phyloP scores from a whole-genome alignment of 2,888 invertebrate species.

The Aphrophora alni region DNA sequence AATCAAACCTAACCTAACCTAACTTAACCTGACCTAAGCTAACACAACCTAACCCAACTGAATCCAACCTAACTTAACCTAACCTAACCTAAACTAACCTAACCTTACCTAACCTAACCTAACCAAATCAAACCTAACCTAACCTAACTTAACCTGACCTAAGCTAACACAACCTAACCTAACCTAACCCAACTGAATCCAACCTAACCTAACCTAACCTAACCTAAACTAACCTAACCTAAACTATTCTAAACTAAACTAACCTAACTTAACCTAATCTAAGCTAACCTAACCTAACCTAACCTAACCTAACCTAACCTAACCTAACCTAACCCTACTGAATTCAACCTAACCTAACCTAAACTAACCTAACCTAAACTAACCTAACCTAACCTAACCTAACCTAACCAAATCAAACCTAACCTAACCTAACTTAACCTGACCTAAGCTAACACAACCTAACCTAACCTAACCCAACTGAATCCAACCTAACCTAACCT shows the following conservation, averaged over 20 bases:
- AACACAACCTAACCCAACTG: background rate
- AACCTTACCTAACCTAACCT: too few relatives aligned
- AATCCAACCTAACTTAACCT: slow-evolving; percentile 2
- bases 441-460: background rate
- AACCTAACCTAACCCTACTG: background rate
- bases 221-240: too few relatives aligned
- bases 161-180: too few relatives aligned
- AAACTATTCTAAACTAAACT: background rate
- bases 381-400: background rate
- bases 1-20: background rate
- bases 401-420: background rate
- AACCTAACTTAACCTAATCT: background rate
- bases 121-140: slow-evolving; percentile 7
- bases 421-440: background rate
- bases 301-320: slow-evolving; percentile 18
- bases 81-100: too few relatives aligned
- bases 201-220: too few relatives aligned
- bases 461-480: background rate
- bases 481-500: background rate
- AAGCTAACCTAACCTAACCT: background rate
- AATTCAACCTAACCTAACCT: background rate
- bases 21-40: background rate
- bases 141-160: slow-evolving; percentile 6
- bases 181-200: too few relatives aligned
- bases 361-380: background rate